phyloP scores from a whole-genome alignment of 2,113 vertebrate genomes.

The Oxygymnocypris stewartii region DNA sequence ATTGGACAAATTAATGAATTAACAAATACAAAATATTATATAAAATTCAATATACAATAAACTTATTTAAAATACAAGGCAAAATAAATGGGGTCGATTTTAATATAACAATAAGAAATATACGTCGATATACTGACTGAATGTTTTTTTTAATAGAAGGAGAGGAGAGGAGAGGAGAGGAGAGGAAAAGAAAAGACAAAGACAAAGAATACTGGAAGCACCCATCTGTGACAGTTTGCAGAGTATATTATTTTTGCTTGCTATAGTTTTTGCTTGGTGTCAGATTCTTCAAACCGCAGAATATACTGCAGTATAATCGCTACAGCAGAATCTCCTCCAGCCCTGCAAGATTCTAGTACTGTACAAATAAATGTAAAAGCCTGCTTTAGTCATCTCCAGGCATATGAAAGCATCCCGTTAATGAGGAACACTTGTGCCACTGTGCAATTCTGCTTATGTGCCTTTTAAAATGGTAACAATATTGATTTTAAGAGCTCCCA shows the following conservation, averaged over 20 bases:
- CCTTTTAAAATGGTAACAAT: conserved; percentile 30
- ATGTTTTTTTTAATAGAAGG: neutral
- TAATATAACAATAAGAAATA: neutral
- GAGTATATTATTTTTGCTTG: neutral
- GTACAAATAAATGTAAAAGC: conserved; percentile 8
- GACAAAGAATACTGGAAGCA: neutral
- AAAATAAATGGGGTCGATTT: neutral
- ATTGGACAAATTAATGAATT: no score
- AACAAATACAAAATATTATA: no score
- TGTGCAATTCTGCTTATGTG: conserved; percentile 18
- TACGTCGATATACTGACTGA: neutral
- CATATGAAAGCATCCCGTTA: neutral
- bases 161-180: neutral
- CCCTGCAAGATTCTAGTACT: neutral
- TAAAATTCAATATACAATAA: no score
- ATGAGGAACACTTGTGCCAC: conserved; percentile 19
- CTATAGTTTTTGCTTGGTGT: neutral
- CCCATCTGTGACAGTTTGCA: neutral
- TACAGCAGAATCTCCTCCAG: neutral
- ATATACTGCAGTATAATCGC: neutral
- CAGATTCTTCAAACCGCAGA: neutral
- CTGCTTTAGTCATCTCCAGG: neutral
- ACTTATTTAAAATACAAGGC: neutral
- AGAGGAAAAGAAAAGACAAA: neutral
- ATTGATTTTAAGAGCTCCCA: conserved; percentile 37